Base-by-base conservation (phyloP, 2,797 vertebrate genomes). In the Eremophila alpestris region DNA sequence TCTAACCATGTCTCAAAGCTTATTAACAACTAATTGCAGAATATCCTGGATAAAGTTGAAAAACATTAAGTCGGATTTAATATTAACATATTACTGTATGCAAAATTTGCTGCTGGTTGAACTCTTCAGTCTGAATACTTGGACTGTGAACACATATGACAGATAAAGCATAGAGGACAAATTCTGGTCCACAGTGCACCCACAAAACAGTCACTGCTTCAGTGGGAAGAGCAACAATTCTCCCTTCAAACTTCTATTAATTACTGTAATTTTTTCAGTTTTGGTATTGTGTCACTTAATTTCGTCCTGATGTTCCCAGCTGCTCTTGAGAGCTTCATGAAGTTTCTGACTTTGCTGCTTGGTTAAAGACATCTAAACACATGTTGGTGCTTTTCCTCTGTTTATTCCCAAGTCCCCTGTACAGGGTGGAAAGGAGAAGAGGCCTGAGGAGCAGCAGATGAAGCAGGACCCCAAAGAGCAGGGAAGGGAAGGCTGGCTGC, bases 381-480 rank as follows among this genome's bases (percentile, higher is more conserved):
- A 65, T 7, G 8, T 27, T 40, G 20, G 17, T 81, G 43, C 13
- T 71, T 67, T 71, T 23, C 22, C 30, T 78, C 27, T 71, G 9
- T 36, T 75, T 38, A 48, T 43, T 62, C n/a, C 63, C 4, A 30
- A 9, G 20, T 68, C 16, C 24, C 45, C 34, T 20, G 78, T 20
- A 69, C 36, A 24, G 54, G 4, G 24, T 67, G 46, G 92, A 83
- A 89, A 90, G 77, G 54, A 88, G 64, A 84, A 84, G 90, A 96
- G 89, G 74, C 32, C 93, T 90, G 89, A 96, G 88, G 65, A 95
- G 52, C 78, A 90, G 85, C 86, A 96, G 93, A 95, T 85, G 90
- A 96, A 86, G 74, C 62, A 93, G 80, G 90, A 94, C 63, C 79
- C 87, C 62, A 94, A 89, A 84, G 94, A 90, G 19, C 43, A 90